Evolutionary conservation across 2,113 vertebrate species (phyloP).

Genomic region (Sisor rabdophorus): DNA sequence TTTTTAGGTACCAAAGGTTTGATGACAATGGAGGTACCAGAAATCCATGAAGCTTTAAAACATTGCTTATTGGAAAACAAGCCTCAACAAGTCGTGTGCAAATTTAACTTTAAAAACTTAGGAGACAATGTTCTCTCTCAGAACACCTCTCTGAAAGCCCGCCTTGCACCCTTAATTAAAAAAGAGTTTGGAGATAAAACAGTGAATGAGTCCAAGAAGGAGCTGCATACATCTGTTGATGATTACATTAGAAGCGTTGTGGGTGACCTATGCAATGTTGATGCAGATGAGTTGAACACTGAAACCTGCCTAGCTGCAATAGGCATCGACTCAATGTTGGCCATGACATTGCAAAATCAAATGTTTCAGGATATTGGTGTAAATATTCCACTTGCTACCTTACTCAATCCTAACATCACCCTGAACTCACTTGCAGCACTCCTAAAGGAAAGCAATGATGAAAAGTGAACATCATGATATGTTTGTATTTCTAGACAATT

Average conservation of each 20-base stretch:
- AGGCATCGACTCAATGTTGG: slow-evolving; percentile 81
- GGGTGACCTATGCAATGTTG: slow-evolving; percentile 59
- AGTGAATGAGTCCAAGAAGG: slow-evolving; percentile 23
- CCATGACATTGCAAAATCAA: slow-evolving; percentile 72
- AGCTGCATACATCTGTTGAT: slow-evolving; percentile 50
- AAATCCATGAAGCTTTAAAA: slow-evolving; percentile 73
- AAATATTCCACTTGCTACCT: slow-evolving; percentile 71
- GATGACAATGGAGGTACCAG: slow-evolving; percentile 67
- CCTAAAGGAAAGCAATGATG: slow-evolving; percentile 54
- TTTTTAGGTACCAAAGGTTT: slow-evolving; percentile 75
- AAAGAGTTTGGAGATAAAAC: slow-evolving; percentile 53
- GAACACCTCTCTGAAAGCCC: slow-evolving; percentile 64
- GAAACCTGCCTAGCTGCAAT: slow-evolving; percentile 63
- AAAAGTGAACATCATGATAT: slow-evolving; percentile 8
- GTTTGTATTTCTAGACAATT: not conserved
- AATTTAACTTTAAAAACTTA: slow-evolving; percentile 72
- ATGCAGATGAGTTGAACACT: slow-evolving; percentile 63
- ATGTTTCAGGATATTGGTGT: slow-evolving; percentile 73
- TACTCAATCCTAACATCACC: slow-evolving; percentile 76
- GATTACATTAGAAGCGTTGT: slow-evolving; percentile 67
- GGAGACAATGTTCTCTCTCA: slow-evolving; percentile 59
- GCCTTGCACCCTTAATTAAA: slow-evolving; percentile 62
- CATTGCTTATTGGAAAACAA: slow-evolving; percentile 69
- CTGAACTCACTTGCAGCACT: slow-evolving; percentile 62
- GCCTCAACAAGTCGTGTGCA: slow-evolving; percentile 72